A percentile compares a stretch with the other conserved stretches of the same genome.
These are phyloP conservation scores for Cataglyphis hispanica DNA, from an alignment of 1,140 invertebrate species.

Conservation along the genomic window DNA sequence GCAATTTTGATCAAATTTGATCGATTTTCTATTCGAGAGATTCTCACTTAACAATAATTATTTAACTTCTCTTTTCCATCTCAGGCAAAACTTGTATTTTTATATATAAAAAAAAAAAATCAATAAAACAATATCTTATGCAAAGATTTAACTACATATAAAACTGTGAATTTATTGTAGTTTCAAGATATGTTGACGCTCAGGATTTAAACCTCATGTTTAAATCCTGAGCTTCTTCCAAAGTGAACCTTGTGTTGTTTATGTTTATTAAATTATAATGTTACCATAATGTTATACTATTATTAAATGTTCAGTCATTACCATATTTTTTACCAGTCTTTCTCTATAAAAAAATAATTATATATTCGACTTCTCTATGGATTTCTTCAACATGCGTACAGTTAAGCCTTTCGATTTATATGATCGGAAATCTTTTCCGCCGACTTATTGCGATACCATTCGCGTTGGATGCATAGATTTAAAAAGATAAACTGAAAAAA, in stretches of 20 bases:
- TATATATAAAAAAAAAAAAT: too few relatives aligned
- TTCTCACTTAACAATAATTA: neutral
- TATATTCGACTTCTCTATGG: conserved; percentile 15
- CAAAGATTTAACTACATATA: neutral
- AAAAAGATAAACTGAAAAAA: conserved; percentile 19
- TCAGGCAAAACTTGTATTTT: neutral
- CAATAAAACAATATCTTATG: too few relatives aligned
- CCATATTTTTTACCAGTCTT: neutral
- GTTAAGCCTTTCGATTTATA: conserved; percentile 22
- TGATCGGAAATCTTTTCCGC: neutral
- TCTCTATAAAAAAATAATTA: conserved; percentile 42
- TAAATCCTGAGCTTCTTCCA: neutral
- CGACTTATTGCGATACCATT: neutral
- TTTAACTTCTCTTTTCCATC: neutral
- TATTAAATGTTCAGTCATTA: conserved; percentile 12
- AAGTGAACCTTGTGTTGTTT: neutral
- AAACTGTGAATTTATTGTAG: conserved; percentile 9
- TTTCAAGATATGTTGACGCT: too few relatives aligned
- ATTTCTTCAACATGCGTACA: conserved; percentile 44
- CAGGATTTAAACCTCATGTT: too few relatives aligned
- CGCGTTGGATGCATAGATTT: neutral
- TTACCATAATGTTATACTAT: conserved; percentile 18
- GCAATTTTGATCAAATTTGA: neutral
- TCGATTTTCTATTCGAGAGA: neutral
- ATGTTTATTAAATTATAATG: neutral